Base-by-base conservation (phyloP, 2,888 invertebrate species). In the Odontothrips loti region DNA sequence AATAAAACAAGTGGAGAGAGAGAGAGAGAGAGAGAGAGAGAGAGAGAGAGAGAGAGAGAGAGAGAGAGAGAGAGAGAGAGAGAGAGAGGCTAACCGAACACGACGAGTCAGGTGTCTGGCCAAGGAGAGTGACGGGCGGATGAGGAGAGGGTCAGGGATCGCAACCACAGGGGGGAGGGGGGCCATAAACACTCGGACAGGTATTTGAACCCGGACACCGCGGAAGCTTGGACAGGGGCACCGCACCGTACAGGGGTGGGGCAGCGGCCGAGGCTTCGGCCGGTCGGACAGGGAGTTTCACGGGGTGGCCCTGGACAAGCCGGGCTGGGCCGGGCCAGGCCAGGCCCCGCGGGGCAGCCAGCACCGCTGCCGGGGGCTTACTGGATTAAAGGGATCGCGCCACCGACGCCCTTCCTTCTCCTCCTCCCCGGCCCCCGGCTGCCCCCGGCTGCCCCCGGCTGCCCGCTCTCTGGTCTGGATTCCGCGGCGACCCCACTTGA, bases 321-420 rank as follows among this genome's bases (percentile, higher is more conserved):
- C 8, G 20, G 15, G 51, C 51, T 51, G 20, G 58, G 58, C 58
- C n/a, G 15, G 58, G 10, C 3, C 51, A 12, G 51, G 48, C 48
- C 48, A 12, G 51, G 51, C 51, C 51, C 51, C 12, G 51, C 51
- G 10, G n/a, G 10, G 10, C 48, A 48, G 48, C 48, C 48, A 48
- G 48, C 51, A 51, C n/a, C n/a, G n/a, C n/a, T n/a, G n/a, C n/a
- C n/a, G 34, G 11, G 23, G 68, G 23, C 23, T 68, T 68, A 68
- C 68, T 68, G 68, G 68, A 68, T 68, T 68, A 68, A 68, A 68
- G 68, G 68, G 68, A n/a, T 23, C n/a, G 68, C 68, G 23, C 68
- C 68, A 11, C 23, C 2, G n/a, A 20, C 23, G 0, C 23, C n/a
- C 68, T n/a, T 17, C 58, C 58, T n/a, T n/a, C 20, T 8, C 34